Conservation (phyloP, 2,113 vertebrate genomes). For the Poeciliopsis occidentalis region DNA sequence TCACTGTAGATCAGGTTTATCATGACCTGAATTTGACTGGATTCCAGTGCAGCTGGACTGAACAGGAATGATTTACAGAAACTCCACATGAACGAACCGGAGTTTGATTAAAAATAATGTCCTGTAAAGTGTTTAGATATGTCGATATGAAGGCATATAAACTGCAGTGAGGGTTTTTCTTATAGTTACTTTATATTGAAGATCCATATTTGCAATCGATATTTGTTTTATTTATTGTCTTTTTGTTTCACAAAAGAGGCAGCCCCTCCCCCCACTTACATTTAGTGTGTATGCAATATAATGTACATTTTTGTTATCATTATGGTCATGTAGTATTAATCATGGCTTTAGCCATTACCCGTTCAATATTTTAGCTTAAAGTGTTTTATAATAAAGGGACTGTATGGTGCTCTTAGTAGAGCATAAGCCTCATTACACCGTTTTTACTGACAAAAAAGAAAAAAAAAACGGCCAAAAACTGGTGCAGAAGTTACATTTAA, state of each 20-base stretch:
- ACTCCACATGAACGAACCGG: too few relatives aligned
- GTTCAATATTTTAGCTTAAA: slow-evolving; percentile 29
- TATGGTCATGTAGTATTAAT: slow-evolving; percentile 69
- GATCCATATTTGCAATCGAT: slow-evolving; percentile 43
- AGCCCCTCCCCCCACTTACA: not conserved
- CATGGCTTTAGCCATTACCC: slow-evolving; percentile 40
- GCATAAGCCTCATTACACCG: slow-evolving; percentile 26
- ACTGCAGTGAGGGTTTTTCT: too few relatives aligned
- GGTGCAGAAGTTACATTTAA: slow-evolving; percentile 13
- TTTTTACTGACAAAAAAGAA: slow-evolving; percentile 30
- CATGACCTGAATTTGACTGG: too few relatives aligned
- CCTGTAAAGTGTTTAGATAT: too few relatives aligned
- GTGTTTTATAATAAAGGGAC: slow-evolving; percentile 38
- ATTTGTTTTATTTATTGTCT: slow-evolving; percentile 76
- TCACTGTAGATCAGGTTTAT: too few relatives aligned
- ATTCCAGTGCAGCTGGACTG: too few relatives aligned
- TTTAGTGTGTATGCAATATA: slow-evolving; percentile 77
- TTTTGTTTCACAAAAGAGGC: slow-evolving; percentile 52
- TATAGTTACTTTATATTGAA: slow-evolving; percentile 35
- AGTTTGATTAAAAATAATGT: too few relatives aligned
- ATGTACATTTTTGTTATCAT: slow-evolving; percentile 62
- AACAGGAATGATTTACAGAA: too few relatives aligned
- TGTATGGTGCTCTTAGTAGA: slow-evolving; percentile 23
- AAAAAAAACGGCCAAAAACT: not conserved
- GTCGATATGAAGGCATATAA: too few relatives aligned